Base-by-base conservation (phyloP, 2,888 invertebrate genomes). In the Stomorhina lunata region DNA sequence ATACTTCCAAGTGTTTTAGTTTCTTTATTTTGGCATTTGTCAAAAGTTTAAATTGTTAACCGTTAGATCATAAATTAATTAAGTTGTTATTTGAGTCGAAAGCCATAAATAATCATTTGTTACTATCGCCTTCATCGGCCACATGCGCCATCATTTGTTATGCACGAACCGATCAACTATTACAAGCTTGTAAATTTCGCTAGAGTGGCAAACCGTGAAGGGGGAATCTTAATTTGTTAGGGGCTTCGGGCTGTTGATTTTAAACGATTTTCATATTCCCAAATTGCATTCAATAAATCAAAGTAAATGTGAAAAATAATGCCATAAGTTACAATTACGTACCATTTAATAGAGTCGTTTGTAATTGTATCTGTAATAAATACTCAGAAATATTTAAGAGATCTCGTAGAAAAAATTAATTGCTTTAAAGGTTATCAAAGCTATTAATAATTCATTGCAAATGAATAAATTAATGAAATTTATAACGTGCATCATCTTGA, bases 11-110 rank as follows among this genome's bases (percentile, higher is more conserved):
- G 71, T 79, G 79, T 65, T 79, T 25, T 53, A 48, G 22, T 63
- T 22, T 50, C 61, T 10, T 15, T 61, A 27, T 59, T 59, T 82
- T 79, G 78, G 82, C 71, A 69, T 78, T 73, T 78, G 80, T 68
- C 78, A 78, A 84, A 79, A 84, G 84, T 84, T 81, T 63, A 71
- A 78, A 84, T 77, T 72, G 37, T 77, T 82, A 71, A 59, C 84
- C 84, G 68, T 78, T 78, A 61, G 76, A 80, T 78, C 80, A 81
- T 84, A 84, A 84, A 84, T 84, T 84, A 78, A 84, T 84, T 84
- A 80, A 72, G 37, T 68, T 79, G 82, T 71, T 79, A 79, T 73
- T 75, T 79, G 82, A 75, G 59, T 59, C 71, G 82, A 43, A n/a
- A n/a, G 66, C 20, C 43, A 79, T 79, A 82, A 82, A 82, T 79